Evolutionary conservation across 1,140 invertebrate species (phyloP), one percentile per base, ranked within the genome.

Genomic region (Phocides pigmalion): DNA sequence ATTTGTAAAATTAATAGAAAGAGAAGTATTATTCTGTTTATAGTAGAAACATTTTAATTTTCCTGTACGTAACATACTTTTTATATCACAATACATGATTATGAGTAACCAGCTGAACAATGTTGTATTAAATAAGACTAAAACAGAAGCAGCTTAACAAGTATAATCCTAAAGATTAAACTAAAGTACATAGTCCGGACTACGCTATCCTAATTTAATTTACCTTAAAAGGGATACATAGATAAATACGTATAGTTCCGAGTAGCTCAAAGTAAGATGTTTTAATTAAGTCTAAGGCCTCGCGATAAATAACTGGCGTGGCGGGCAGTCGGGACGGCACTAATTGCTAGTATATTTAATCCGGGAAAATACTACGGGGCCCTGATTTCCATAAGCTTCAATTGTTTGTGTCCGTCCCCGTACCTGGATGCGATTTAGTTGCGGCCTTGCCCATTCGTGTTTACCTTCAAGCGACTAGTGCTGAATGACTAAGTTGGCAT

Each of bases 301-400:
- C 65, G 78, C 84, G 80, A 89, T 88, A 90, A 90, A 90, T 87
- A 89, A 88, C 85, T 83, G 78, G 76, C 70, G 70, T 74, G 74
- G 72, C 71, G 76, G 74, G 63, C 72, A 70, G 71, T 70, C 76
- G 74, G 84, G 79, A 74, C 76, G 70, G 79, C 82, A 90, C 87
- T 89, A 90, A 89, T 90, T 89, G 86, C 86, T 81, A 85, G 82
- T 90, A 88, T 84, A 89, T 89, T 86, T 89, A 89, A 89, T 89
- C 88, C 88, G 69, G 82, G 84, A 84, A 88, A 89, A 88, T 89
- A 85, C 84, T 83, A 81, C 74, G 78, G n/a, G 79, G 69, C 74
- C 81, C 80, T 86, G 86, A 89, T 90, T 90, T 90, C 84, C 87
- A 89, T 90, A 90, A 89, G 88, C 86, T 88, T 82, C 84, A 89